Conservation (phyloP, 2,888 invertebrate species). For the Syritta pipiens region DNA sequence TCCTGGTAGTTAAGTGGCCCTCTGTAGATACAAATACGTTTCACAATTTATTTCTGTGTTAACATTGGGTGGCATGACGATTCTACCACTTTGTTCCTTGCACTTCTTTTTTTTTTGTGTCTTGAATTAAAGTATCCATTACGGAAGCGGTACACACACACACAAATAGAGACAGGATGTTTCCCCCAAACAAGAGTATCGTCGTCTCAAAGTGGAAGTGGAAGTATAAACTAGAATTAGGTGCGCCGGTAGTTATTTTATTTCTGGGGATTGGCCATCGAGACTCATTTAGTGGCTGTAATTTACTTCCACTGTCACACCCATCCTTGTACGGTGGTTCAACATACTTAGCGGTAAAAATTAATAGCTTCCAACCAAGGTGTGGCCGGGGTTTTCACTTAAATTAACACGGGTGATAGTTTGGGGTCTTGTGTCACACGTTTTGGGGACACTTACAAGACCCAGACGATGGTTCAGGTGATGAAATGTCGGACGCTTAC, state of each 20-base stretch:
- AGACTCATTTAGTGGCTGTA: slow-evolving; percentile 46
- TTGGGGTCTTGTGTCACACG: neutral
- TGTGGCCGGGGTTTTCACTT: slow-evolving; percentile 48
- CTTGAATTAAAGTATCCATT: slow-evolving; percentile 61
- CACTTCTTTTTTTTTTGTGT: slow-evolving; percentile 10
- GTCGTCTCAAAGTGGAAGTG: slow-evolving; percentile 18
- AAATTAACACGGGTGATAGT: slow-evolving; percentile 40
- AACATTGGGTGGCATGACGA: neutral
- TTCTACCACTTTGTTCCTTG: too few species aligned
- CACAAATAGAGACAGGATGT: too few species aligned
- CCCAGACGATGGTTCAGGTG: slow-evolving; percentile 12
- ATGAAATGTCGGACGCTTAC: neutral
- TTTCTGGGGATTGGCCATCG: slow-evolving; percentile 57
- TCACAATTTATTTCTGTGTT: slow-evolving; percentile 28
- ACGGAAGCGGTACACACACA: too few species aligned
- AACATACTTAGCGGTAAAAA: slow-evolving; percentile 27
- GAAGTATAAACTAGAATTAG: slow-evolving; percentile 59
- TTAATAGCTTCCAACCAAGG: slow-evolving; percentile 40
- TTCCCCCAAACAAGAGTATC: too few species aligned
- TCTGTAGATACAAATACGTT: slow-evolving; percentile 34
- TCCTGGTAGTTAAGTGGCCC: slow-evolving; percentile 34
- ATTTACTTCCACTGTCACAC: slow-evolving; percentile 50
- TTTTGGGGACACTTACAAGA: too few species aligned
- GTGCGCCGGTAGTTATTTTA: slow-evolving; percentile 60
- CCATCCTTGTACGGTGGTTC: neutral